phyloP scores from a whole-genome alignment of 2,797 vertebrate genomes.

The Meda fulgida region DNA sequence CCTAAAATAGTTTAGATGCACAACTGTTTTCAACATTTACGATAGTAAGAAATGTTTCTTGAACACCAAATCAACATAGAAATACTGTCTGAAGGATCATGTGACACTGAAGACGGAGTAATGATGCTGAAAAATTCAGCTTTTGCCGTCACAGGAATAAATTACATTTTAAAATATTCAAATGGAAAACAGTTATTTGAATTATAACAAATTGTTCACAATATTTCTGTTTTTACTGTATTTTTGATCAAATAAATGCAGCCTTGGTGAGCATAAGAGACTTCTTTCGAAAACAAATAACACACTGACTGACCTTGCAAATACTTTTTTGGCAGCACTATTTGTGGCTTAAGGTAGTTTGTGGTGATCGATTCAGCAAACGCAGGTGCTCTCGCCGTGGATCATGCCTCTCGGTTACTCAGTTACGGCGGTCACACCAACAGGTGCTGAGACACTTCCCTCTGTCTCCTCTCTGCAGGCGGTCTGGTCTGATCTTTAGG shows the following conservation, averaged over 20 bases:
- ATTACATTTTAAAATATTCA: neutral
- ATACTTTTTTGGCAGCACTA: constrained; percentile 28
- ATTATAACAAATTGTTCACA: neutral
- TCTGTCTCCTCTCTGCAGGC: neutral
- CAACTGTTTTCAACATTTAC: neutral
- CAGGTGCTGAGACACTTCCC: constrained; percentile 38
- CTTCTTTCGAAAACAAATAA: neutral
- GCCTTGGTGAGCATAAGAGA: neutral
- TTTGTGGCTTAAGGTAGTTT: constrained; percentile 31
- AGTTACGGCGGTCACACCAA: constrained; percentile 12
- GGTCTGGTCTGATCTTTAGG: constrained; percentile 11
- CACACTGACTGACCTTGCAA: neutral
- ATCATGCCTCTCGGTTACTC: neutral
- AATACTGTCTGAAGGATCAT: neutral
- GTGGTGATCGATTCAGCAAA: constrained; percentile 15
- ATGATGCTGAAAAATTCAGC: neutral
- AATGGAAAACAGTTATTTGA: neutral
- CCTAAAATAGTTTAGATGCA: neutral
- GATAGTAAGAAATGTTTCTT: neutral
- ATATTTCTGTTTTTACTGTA: neutral
- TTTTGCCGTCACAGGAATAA: neutral
- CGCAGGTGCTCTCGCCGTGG: neutral
- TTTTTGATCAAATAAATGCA: neutral
- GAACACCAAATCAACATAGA: neutral
- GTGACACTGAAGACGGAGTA: neutral